Evolutionary conservation across 2,888 invertebrate species (phyloP).

Genomic region (Amorpha juglandis): DNA sequence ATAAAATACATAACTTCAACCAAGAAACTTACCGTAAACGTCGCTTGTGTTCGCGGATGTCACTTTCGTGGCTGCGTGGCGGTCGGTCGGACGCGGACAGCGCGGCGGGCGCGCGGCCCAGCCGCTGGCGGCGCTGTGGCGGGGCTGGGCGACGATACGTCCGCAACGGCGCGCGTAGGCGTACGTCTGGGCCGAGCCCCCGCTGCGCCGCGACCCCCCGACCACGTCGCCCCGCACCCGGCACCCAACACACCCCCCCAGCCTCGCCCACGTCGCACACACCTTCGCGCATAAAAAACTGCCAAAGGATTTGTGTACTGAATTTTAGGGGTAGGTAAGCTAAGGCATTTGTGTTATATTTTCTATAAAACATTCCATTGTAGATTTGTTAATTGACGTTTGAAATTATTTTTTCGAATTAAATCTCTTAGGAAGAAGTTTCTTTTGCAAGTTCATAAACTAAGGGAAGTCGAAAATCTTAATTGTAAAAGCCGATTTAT

Average conservation of each 20-base stretch:
- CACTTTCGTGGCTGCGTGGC: conserved; percentile 30
- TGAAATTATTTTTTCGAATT: not conserved
- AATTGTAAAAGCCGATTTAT: no score
- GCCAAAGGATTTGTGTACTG: conserved; percentile 49
- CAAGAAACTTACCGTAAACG: not conserved
- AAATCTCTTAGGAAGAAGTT: not conserved
- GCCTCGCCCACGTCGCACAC: conserved; percentile 40
- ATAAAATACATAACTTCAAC: not conserved
- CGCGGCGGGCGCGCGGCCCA: conserved; percentile 79
- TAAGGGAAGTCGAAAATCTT: no score
- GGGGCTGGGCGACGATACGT: conserved; percentile 63
- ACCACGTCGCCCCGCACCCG: conserved; percentile 35
- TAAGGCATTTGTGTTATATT: conserved; percentile 10
- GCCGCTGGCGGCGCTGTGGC: conserved; percentile 80
- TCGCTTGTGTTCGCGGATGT: not conserved
- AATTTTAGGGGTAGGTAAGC: conserved; percentile 24
- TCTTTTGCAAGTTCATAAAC: not conserved
- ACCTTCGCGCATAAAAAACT: conserved; percentile 56
- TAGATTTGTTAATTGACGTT: not conserved
- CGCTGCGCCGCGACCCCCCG: conserved; percentile 34
- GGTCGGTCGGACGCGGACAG: conserved; percentile 33
- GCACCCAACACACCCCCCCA: conserved; percentile 41
- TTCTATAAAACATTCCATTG: not conserved
- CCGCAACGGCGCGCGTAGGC: conserved; percentile 75
- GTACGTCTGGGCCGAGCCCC: conserved; percentile 63